Evolutionary conservation across 2,888 invertebrate species (phyloP).

Genomic region (Onthophagus sagittarius): DNA sequence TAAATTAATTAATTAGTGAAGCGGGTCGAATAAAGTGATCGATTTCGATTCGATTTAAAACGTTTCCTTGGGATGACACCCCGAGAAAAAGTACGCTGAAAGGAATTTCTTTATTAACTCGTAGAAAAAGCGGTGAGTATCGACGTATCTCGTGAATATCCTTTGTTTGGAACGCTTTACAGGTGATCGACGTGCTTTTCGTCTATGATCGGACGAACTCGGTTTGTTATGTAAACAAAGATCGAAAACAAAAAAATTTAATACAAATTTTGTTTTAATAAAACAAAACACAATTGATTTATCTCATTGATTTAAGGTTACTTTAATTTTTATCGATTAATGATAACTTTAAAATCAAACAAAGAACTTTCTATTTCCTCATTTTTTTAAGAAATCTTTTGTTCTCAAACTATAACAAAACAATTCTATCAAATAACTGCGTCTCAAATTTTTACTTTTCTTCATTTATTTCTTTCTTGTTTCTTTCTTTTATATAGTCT

Average conservation of each 20-base stretch:
- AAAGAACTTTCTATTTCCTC: too few relatives aligned
- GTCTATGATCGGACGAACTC: slow-evolving; percentile 19
- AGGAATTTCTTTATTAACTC: not conserved
- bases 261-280: too few relatives aligned
- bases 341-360: too few relatives aligned
- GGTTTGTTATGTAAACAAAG: slow-evolving; percentile 43
- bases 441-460: not conserved
- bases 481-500: not conserved
- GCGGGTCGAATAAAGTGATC: not conserved
- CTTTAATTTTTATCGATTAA: too few relatives aligned
- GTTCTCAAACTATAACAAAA: too few relatives aligned
- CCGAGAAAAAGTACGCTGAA: not conserved
- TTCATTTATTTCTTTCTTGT: not conserved
- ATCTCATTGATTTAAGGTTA: too few relatives aligned
- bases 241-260: too few relatives aligned
- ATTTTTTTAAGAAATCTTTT: too few relatives aligned
- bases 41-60: slow-evolving; percentile 4
- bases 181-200: slow-evolving; percentile 21
- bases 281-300: too few relatives aligned
- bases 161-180: slow-evolving; percentile 23
- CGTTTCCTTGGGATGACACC: slow-evolving; percentile 17
- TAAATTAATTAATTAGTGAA: not conserved
- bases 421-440: too few relatives aligned
- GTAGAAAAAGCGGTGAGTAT: slow-evolving; percentile 12
- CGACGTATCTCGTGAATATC: slow-evolving; percentile 20